Evolutionary conservation across 2,113 vertebrate genomes (phyloP).

Genomic region (Pampusana beccarii): DNA sequence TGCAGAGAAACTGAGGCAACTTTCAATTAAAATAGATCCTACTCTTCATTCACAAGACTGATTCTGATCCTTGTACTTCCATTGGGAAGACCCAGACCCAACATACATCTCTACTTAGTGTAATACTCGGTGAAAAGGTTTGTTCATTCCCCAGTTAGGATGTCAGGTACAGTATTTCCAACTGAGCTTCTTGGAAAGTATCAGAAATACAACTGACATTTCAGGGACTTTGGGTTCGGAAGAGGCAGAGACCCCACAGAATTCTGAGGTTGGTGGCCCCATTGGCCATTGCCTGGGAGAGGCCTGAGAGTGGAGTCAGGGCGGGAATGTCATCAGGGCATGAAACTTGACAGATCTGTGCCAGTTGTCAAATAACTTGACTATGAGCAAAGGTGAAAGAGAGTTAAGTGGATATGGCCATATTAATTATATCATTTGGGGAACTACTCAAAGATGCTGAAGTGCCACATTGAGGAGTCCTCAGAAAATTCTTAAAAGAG

Average conservation of each 20-base stretch:
- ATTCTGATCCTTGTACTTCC: neutral
- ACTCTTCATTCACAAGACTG: neutral
- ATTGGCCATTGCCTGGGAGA: neutral
- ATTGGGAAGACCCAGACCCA: neutral
- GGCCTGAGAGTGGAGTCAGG: neutral
- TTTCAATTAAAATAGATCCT: neutral
- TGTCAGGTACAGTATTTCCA: neutral
- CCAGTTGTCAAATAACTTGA: neutral
- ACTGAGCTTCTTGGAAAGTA: neutral
- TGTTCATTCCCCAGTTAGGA: neutral
- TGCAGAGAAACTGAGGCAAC: neutral
- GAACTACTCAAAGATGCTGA: neutral
- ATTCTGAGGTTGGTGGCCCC: neutral
- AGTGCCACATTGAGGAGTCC: neutral
- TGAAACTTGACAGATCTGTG: neutral
- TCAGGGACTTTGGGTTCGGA: neutral
- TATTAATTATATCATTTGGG: neutral
- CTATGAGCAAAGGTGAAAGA: neutral
- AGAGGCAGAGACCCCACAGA: neutral
- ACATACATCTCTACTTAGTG: neutral
- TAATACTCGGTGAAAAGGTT: neutral
- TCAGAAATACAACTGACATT: neutral
- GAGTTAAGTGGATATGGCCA: neutral
- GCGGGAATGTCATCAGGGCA: neutral
- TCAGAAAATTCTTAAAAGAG: neutral